phyloP scores from a whole-genome alignment of 2,797 vertebrate genomes.

The Periparus ater region DNA sequence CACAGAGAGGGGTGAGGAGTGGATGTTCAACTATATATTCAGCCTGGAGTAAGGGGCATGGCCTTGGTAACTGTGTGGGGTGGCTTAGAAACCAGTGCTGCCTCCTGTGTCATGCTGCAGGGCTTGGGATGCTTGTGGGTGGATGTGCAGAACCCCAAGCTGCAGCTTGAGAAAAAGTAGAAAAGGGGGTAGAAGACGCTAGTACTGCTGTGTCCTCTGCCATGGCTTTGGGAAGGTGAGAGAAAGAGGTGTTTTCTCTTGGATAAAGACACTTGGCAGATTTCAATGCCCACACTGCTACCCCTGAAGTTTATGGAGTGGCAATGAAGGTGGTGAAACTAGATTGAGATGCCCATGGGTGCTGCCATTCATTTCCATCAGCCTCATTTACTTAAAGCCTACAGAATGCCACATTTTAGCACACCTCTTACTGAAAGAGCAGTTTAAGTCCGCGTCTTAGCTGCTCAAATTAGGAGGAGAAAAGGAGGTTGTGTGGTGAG shows the following conservation, averaged over 20 bases:
- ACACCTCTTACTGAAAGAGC: not conserved
- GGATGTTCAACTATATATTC: not conserved
- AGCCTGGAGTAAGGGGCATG: fast-evolving
- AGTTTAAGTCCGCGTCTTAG: not conserved
- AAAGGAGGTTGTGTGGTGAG: not conserved
- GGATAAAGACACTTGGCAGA: not conserved
- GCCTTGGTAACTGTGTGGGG: not conserved
- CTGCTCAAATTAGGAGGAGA: not conserved
- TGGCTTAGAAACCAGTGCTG: not conserved
- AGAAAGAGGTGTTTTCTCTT: not conserved
- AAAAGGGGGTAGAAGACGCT: not conserved
- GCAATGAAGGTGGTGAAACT: not conserved
- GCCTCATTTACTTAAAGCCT: not conserved
- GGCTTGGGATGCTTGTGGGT: not conserved
- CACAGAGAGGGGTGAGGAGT: not conserved
- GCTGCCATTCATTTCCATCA: not conserved
- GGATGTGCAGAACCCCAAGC: not conserved
- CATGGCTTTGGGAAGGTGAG: not conserved
- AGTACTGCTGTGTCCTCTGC: not conserved
- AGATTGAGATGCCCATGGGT: not conserved
- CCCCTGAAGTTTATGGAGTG: not conserved
- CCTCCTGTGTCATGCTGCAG: fast-evolving
- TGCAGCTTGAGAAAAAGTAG: not conserved
- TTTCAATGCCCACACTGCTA: not conserved
- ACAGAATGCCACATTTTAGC: not conserved